Evolutionary conservation across 2,797 vertebrate species (phyloP), one percentile per base, ranked within the genome.

Genomic region (Rhadinocentrus ornatus): DNA sequence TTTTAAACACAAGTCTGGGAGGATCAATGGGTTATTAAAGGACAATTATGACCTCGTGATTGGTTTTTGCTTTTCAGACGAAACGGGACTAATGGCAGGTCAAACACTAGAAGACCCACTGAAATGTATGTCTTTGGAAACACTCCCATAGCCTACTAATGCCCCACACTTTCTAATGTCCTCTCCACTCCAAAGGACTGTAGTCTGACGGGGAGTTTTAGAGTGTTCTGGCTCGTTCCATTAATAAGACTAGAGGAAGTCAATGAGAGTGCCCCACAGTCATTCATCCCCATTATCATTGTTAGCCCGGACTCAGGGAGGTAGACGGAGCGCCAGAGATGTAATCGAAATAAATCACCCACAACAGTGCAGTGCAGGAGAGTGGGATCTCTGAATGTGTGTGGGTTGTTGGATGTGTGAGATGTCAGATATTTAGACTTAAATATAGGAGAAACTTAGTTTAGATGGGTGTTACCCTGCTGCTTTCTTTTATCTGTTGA

Each of bases 191-290:
- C 34, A 44, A 35, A 67, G 57, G 50, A 84, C 68, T 75, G 71
- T 35, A 53, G 72, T 68, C 50, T 53, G 67, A 63, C 77, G 58
- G 69, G 72, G 69, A 74, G 79, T 66, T 75, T 73, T 71, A 53
- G 69, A 71, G 73, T 69, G 70, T 78, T 80, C 72, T 29, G 71
- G 81, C 75, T 73, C 75, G 81, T 82, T 86, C 70, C 65, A 76
- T 78, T 91, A 89, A 88, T 80, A 86, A 89, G 85, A 86, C 73
- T 70, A 65, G 77, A 81, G 83, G 82, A 84, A 88, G 83, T 91
- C 88, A 85, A 82, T 85, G 86, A 87, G 76, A 66, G 63, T 69
- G 66, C 61, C 74, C 70, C 62, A 48, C 52, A 70, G 72, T 76
- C 76, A 88, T 90, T 88, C 84, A 83, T 91, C 78, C 82, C 80